phyloP scores from a whole-genome alignment of 2,797 vertebrate species.

The Manis crassicaudata region DNA sequence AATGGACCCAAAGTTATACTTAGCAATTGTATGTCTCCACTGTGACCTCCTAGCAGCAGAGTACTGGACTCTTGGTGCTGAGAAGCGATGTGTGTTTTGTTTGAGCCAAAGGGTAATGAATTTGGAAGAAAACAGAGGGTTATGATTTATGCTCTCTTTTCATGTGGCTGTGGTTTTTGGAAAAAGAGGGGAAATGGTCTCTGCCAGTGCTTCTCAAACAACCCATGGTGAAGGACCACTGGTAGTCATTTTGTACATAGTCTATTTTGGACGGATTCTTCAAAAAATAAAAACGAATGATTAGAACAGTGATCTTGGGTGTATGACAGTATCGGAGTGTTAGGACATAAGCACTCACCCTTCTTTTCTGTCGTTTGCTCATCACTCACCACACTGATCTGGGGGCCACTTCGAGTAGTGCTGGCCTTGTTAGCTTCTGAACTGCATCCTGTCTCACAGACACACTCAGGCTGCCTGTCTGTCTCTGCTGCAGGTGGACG shows the following conservation, averaged over 20 bases:
- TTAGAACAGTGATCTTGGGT: fast-evolving
- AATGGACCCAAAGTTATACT: background rate
- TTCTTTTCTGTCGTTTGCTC: fast-evolving
- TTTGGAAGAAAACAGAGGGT: background rate
- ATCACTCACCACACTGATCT: too few relatives aligned
- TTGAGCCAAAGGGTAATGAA: background rate
- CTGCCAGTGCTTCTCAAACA: fast-evolving
- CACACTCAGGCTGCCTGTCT: background rate
- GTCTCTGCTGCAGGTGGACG: slow-evolving; percentile 90
- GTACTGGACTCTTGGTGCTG: fast-evolving
- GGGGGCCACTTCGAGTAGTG: fast-evolving
- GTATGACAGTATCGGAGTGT: fast-evolving
- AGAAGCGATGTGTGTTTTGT: fast-evolving
- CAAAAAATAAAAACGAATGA: background rate
- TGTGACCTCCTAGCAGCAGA: background rate
- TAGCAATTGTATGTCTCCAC: fast-evolving
- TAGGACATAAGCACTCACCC: fast-evolving
- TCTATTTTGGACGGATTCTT: background rate
- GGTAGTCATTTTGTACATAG: too few relatives aligned
- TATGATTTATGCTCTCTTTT: fast-evolving
- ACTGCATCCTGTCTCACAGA: fast-evolving
- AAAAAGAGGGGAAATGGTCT: fast-evolving
- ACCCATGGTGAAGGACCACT: fast-evolving
- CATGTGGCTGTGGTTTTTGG: fast-evolving
- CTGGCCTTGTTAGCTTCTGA: fast-evolving